Base-by-base conservation (phyloP, 2,113 vertebrate species). In the Dendrocopos noguchii region DNA sequence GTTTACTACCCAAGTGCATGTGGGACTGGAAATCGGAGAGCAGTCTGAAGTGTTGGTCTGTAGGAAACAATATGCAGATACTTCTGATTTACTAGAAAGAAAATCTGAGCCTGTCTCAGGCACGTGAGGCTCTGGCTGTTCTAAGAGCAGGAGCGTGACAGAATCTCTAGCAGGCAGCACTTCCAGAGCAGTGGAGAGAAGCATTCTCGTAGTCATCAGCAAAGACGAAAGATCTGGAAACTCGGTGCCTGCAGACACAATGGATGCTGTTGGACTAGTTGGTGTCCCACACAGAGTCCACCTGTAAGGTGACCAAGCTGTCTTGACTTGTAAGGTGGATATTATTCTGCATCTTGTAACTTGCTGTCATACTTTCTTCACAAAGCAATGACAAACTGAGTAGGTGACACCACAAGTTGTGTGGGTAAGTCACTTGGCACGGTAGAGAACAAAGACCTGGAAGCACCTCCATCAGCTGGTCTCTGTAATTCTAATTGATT, bases 221-320 rank as follows among this genome's bases (percentile, higher is more conserved):
- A 94, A 97, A 81, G 94, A 94, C 2, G n/a, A 92, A 91, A 95
- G 86, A 39, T 72, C 53, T 80, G 87, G 95, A 52, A 46, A 78
- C 70, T 20, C 7, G 9, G 74, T 15, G 20, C 61, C 60, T 88
- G 81, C 70, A 81, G 68, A 65, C 25, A 8, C 9, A 36, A 10
- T 6, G 31, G 67, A 9, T 36, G 6, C 18, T 13, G 55, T 4
- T 20, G 80, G n/a, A 15, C 36, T 63, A n/a, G 29, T 9, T 79
- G 55, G 36, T 25, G 46, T 60, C 47, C 85, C 1, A 1, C 18
- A 29, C 34, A 11, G 50, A 36, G 19, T 65, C 59, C 22, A 9
- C 70, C 71, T 80, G 63, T 52, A 61, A 87, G 67, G 42, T 68
- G 39, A 56, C 57, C 42, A 56, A 47, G 70, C 20, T 81, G 52